These are phyloP conservation scores for Oceanodroma leucorhoa DNA, from an alignment of 2,797 vertebrate species.

Conservation along the genomic window DNA sequence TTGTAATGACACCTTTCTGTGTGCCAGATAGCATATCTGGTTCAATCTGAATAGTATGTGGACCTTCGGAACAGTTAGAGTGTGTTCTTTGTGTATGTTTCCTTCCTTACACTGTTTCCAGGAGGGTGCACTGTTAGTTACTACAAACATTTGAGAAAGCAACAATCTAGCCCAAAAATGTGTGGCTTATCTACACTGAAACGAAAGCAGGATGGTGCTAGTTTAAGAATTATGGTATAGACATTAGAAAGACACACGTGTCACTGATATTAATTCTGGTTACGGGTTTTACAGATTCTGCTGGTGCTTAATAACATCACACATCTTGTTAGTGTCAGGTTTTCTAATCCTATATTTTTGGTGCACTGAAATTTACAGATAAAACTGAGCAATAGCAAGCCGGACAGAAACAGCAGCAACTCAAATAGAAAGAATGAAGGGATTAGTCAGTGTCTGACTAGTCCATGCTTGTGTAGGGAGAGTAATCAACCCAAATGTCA, in stretches of 20 bases:
- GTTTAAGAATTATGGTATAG: background rate
- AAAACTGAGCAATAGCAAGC: background rate
- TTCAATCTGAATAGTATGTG: background rate
- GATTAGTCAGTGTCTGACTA: slow-evolving; percentile 12
- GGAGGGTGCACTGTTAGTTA: background rate
- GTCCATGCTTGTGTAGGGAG: background rate
- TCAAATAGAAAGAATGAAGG: background rate
- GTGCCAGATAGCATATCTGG: background rate
- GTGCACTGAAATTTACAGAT: slow-evolving; percentile 14
- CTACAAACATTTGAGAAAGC: rapidly evolving
- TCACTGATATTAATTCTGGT: background rate
- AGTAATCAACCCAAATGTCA: slow-evolving; percentile 57
- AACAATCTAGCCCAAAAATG: rapidly evolving
- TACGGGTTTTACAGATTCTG: background rate
- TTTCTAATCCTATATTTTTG: background rate
- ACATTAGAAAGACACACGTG: rapidly evolving
- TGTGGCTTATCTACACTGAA: background rate
- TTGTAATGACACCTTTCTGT: too few relatives aligned
- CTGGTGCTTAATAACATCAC: background rate
- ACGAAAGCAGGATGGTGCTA: background rate
- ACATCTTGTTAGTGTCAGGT: background rate
- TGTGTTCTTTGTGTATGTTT: rapidly evolving
- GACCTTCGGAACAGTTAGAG: too few relatives aligned
- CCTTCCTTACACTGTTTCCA: background rate
- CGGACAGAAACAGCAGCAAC: background rate